A percentile compares a stretch with the other conserved stretches of the same genome.
Conservation (phyloP, 2,797 vertebrate species). For the Notolepis coatsorum region DNA sequence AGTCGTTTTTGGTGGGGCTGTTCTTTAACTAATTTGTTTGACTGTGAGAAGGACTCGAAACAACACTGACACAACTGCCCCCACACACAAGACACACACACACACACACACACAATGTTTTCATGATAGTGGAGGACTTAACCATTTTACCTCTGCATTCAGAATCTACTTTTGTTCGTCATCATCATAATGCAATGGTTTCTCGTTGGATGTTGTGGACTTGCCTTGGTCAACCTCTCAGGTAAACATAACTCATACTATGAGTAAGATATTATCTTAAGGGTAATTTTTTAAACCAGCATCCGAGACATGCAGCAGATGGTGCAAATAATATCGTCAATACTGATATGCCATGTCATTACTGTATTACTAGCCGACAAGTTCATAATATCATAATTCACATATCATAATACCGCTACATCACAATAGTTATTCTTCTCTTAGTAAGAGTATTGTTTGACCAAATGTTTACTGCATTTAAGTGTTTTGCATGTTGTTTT, state of each 20-base stretch:
- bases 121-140: conserved; percentile 14
- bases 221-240: conserved; percentile 63
- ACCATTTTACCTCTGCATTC: neutral
- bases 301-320: neutral
- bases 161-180: conserved; percentile 21
- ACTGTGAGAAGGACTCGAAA: neutral
- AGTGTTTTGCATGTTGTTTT: conserved; percentile 76
- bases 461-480: conserved; percentile 4
- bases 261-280: too few relatives aligned
- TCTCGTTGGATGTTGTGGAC: conserved; percentile 58
- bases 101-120: neutral
- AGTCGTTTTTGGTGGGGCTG: conserved; percentile 7
- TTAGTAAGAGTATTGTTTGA: conserved; percentile 9
- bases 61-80: conserved; percentile 18
- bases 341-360: neutral
- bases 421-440: neutral
- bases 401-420: neutral
- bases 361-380: neutral
- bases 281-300: neutral
- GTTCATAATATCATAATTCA: neutral
- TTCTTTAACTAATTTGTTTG: conserved; percentile 58
- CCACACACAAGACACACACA: too few relatives aligned
- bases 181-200: conserved; percentile 70
- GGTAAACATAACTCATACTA: conserved; percentile 58
- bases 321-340: neutral